Percentiles rank a stretch among this genome's conserved stretches.
These are phyloP conservation scores for Microctenopoma lineatum DNA, from an alignment of 2,797 vertebrate genomes.

Conservation along the genomic window DNA sequence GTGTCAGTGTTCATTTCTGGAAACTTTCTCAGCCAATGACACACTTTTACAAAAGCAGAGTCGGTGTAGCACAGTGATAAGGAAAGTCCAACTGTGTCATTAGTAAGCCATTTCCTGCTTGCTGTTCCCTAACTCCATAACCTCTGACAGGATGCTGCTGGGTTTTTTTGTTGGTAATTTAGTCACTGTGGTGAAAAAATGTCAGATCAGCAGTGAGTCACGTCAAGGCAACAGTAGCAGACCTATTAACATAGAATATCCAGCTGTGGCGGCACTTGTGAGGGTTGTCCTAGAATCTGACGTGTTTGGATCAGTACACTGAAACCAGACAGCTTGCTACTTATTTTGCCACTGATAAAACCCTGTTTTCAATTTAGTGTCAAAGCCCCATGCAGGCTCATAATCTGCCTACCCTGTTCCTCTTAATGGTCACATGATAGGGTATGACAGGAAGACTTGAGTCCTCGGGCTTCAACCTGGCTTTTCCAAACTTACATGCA, in stretches of 20 bases:
- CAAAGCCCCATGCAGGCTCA: not conserved
- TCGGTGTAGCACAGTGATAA: conserved; percentile 49
- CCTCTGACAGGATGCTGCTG: conserved; percentile 31
- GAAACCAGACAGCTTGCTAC: not conserved
- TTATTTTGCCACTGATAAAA: conserved; percentile 5
- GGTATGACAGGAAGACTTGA: conserved; percentile 50
- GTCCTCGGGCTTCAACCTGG: conserved; percentile 15
- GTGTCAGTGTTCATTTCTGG: conserved; percentile 33
- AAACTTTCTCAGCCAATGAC: conserved; percentile 33
- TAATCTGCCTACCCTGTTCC: conserved; percentile 54
- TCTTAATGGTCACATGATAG: conserved; percentile 71
- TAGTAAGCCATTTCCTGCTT: conserved; percentile 56
- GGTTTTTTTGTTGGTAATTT: not conserved
- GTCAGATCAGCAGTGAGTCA: conserved; percentile 42
- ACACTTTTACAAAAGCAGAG: conserved; percentile 12
- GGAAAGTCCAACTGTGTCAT: conserved; percentile 29
- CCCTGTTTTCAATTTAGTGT: not conserved
- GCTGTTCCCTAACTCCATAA: conserved; percentile 31
- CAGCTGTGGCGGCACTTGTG: not conserved
- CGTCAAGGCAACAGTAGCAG: not conserved
- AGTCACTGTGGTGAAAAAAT: conserved; percentile 26
- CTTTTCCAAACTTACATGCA: conserved; percentile 29
- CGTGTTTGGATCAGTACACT: conserved; percentile 1
- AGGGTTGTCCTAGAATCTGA: not conserved
- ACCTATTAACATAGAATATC: not conserved